Evolutionary conservation across 2,797 vertebrate species (phyloP).

Genomic region (Jordanella pulchra): DNA sequence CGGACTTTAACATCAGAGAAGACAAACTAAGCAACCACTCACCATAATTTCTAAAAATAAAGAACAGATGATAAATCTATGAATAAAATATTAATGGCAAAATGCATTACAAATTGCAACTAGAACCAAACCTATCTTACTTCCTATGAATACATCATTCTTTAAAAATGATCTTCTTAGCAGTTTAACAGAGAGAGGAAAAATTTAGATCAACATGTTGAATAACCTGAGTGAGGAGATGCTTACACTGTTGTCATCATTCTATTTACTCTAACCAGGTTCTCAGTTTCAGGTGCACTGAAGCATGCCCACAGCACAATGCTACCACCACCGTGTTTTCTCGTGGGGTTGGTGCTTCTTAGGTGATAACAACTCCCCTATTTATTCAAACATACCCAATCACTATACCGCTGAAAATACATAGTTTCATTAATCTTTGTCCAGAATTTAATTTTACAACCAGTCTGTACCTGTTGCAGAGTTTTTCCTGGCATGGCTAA

Average conservation of each 20-base stretch:
- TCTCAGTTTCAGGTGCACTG: not conserved
- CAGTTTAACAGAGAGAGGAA: too few relatives aligned
- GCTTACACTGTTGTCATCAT: not conserved
- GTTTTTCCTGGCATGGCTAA: not conserved
- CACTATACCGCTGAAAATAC: not conserved
- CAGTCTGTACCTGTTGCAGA: not conserved
- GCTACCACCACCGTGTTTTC: not conserved
- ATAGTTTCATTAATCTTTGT: not conserved
- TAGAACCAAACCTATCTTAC: too few relatives aligned
- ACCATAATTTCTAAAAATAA: not conserved
- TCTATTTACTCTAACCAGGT: too few relatives aligned
- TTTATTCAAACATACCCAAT: too few relatives aligned
- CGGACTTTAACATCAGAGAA: slow-evolving; percentile 17
- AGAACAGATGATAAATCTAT: not conserved
- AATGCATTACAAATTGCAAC: too few relatives aligned
- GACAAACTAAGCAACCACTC: not conserved
- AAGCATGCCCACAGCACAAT: not conserved
- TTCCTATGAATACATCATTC: too few relatives aligned
- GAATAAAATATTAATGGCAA: not conserved
- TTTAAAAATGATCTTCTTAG: too few relatives aligned
- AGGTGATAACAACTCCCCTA: too few relatives aligned
- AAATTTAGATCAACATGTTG: not conserved
- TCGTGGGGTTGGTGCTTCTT: not conserved
- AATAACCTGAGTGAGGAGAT: not conserved
- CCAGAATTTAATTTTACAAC: not conserved